phyloP scores from a whole-genome alignment of 2,113 vertebrate genomes.

The Amphiprion ocellaris region DNA sequence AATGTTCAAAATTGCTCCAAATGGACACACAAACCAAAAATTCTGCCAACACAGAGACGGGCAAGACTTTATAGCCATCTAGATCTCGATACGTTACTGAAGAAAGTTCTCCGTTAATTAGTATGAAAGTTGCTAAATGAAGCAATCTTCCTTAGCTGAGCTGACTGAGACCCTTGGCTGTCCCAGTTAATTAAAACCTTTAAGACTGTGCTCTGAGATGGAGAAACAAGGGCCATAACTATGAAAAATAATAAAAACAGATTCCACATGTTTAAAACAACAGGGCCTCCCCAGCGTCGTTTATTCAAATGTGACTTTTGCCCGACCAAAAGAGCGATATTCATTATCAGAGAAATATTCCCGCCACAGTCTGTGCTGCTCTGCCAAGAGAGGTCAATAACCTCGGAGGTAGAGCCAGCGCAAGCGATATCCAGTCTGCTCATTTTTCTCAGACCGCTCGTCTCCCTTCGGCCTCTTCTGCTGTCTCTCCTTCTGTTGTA shows the following conservation, averaged over 20 bases:
- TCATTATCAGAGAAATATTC: constrained; percentile 33
- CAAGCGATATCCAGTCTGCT: constrained; percentile 36
- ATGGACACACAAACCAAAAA: too few species aligned
- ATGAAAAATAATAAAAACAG: not conserved
- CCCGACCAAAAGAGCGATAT: constrained; percentile 26
- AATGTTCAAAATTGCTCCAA: too few species aligned
- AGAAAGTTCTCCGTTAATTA: too few species aligned
- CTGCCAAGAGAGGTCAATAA: constrained; percentile 47
- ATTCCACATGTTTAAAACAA: constrained; percentile 9
- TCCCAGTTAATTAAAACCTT: not conserved
- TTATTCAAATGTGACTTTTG: constrained; percentile 40
- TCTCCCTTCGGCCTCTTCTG: constrained; percentile 17
- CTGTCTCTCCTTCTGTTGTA: constrained; percentile 54
- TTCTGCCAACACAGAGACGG: too few species aligned
- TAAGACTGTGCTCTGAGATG: not conserved
- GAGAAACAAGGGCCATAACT: not conserved
- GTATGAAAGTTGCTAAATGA: too few species aligned
- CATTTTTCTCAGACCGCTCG: constrained; percentile 35
- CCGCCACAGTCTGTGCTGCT: not conserved
- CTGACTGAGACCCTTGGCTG: too few species aligned
- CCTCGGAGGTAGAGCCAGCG: constrained; percentile 34
- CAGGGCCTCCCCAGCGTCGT: not conserved
- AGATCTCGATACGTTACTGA: too few species aligned
- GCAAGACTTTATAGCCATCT: too few species aligned
- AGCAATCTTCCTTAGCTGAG: too few species aligned